These are phyloP conservation scores for Akabosia matsudoensis DNA, from an alignment of 1,140 invertebrate genomes.

Conservation along the genomic window DNA sequence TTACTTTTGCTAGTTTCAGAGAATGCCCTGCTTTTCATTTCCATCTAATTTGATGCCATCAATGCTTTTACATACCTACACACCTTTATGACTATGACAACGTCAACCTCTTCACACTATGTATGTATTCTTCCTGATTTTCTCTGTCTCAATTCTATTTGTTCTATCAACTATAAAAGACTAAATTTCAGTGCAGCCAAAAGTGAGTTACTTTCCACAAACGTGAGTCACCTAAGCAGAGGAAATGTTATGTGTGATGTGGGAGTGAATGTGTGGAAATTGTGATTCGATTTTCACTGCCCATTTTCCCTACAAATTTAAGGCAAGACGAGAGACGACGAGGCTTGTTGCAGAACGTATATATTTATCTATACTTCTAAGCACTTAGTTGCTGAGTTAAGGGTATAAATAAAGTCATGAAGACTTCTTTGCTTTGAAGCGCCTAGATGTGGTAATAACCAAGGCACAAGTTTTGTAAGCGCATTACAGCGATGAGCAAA, in stretches of 20 bases:
- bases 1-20: neutral
- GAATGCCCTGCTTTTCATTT: neutral
- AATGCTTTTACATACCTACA: neutral
- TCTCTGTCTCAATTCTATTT: too few species aligned
- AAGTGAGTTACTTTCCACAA: neutral
- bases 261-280: neutral
- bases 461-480: neutral
- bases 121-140: too few species aligned
- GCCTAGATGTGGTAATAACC: neutral
- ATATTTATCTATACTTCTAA: too few species aligned
- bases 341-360: neutral
- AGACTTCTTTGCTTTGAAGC: too few species aligned
- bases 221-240: neutral
- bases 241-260: neutral
- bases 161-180: neutral
- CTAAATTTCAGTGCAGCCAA: neutral
- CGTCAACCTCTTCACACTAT: too few species aligned
- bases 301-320: neutral
- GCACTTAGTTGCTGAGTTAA: too few species aligned
- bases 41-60: slow-evolving; percentile 4
- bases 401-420: too few species aligned
- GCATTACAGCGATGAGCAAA: neutral
- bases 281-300: slow-evolving; percentile 2
- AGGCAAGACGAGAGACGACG: neutral
- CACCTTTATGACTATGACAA: neutral